Evolutionary conservation across 2,113 vertebrate species (phyloP).

Genomic region (Microtus montanus): DNA sequence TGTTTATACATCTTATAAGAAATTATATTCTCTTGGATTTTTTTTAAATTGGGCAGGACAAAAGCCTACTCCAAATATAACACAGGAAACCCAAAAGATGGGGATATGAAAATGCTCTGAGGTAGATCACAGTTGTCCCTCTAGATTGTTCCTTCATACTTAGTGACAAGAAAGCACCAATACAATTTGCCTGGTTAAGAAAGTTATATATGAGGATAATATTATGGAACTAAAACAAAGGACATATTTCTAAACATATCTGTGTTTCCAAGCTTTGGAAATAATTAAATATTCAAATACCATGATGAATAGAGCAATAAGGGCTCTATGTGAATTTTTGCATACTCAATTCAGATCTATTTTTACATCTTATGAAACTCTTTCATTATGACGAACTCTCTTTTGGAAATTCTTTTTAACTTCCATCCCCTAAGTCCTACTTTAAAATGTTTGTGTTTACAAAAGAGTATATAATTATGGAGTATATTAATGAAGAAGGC

Average conservation of each 20-base stretch:
- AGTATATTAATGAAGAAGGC: not conserved
- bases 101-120: slow-evolving; percentile 22
- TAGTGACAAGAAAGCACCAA: slow-evolving; percentile 59
- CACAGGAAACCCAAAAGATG: slow-evolving; percentile 35
- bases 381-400: slow-evolving; percentile 10
- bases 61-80: not conserved
- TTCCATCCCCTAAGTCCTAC: not conserved
- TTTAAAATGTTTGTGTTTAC: not conserved
- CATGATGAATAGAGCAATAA: slow-evolving; percentile 41
- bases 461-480: not conserved
- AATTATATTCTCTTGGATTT: slow-evolving; percentile 48
- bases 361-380: slow-evolving; percentile 18
- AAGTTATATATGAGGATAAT: slow-evolving; percentile 68
- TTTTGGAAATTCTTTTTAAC: not conserved
- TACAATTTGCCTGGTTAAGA: slow-evolving; percentile 67
- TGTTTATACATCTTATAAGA: slow-evolving; percentile 36
- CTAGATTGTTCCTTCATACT: slow-evolving; percentile 53
- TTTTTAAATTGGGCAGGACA: not conserved
- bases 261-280: slow-evolving; percentile 7
- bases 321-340: slow-evolving; percentile 13
- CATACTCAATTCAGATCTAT: slow-evolving; percentile 7
- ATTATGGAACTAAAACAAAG: not conserved
- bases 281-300: not conserved
- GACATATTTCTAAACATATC: slow-evolving; percentile 17
- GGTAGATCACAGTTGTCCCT: slow-evolving; percentile 44